Evolutionary conservation across 2,888 invertebrate species (phyloP), one percentile per base, ranked within the genome.

Genomic region (Arctia plantaginis): DNA sequence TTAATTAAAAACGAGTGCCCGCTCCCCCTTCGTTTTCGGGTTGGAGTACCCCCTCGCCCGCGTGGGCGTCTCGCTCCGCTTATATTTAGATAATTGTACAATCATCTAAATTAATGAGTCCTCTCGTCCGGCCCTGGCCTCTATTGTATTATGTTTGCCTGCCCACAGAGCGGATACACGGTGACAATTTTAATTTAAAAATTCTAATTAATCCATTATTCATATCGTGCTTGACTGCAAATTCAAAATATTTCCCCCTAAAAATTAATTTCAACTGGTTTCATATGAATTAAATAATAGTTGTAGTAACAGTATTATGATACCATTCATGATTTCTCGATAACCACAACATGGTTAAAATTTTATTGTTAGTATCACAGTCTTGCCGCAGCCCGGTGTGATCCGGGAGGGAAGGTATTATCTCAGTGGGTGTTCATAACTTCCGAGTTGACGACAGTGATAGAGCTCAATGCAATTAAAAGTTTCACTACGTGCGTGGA

Each of bases 31-130:
- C 92, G 92, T 91, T 94, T 95, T 94, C 93, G 95, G 94, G 94
- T 92, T 93, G 93, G 91, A 90, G 92, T 92, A 90, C 93, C 93
- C 94, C 93, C 92, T 89, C 89, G 90, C 90, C 90, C 92, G 90
- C 92, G 91, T 90, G 93, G 93, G 92, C 93, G 94, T 92, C 93
- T 93, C 95, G 92, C 93, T 93, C 90, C 93, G 95, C 94, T 95
- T 95, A 95, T 95, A 95, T 95, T 95, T 95, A 95, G 95, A 95
- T 95, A 95, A 95, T 95, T 95, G 95, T 95, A 95, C 95, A 95
- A 95, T 95, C 95, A 95, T 95, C 95, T 95, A 95, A 95, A 95
- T 95, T 95, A 95, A 95, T 95, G 95, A 95, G 95, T 93, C 90
- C 93, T 93, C 93, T 93, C 94, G 94, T 95, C 95, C 95, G 95